phyloP scores from a whole-genome alignment of 2,888 invertebrate species.

The Troides helena region DNA sequence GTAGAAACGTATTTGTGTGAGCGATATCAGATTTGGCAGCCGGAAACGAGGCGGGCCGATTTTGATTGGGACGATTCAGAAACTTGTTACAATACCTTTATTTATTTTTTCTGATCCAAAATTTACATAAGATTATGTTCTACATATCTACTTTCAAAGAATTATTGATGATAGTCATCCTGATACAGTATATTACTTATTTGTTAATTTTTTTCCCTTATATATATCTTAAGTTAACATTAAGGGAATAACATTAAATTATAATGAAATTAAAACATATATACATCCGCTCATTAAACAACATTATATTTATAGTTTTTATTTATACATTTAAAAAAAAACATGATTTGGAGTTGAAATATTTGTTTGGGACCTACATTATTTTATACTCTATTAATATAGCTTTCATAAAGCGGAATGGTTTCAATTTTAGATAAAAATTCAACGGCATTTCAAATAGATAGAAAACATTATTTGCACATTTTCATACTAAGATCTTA shows the following conservation, averaged over 20 bases:
- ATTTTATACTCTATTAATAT: not conserved
- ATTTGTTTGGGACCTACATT: not conserved
- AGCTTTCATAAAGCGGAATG: not conserved
- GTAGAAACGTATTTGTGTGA: conserved; percentile 28
- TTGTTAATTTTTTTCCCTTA: too few relatives aligned
- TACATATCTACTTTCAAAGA: too few relatives aligned
- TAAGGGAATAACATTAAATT: too few relatives aligned
- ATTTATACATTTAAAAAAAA: not conserved
- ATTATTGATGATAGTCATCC: too few relatives aligned
- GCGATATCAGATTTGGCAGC: conserved; percentile 36
- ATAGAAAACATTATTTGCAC: not conserved
- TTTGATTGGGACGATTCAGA: conserved; percentile 25
- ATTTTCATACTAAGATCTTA: too few relatives aligned
- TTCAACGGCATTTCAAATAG: not conserved
- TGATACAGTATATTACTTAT: too few relatives aligned
- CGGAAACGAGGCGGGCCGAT: conserved; percentile 18
- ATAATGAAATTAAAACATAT: too few relatives aligned
- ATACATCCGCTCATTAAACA: not conserved
- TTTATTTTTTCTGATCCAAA: conserved; percentile 6
- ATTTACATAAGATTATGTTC: not conserved
- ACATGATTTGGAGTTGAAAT: not conserved
- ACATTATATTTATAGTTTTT: not conserved
- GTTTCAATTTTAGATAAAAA: not conserved
- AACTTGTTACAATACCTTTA: conserved; percentile 13
- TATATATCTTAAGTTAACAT: too few relatives aligned